Conservation (phyloP, 2,797 vertebrate species). For the Diplodus sargus region DNA sequence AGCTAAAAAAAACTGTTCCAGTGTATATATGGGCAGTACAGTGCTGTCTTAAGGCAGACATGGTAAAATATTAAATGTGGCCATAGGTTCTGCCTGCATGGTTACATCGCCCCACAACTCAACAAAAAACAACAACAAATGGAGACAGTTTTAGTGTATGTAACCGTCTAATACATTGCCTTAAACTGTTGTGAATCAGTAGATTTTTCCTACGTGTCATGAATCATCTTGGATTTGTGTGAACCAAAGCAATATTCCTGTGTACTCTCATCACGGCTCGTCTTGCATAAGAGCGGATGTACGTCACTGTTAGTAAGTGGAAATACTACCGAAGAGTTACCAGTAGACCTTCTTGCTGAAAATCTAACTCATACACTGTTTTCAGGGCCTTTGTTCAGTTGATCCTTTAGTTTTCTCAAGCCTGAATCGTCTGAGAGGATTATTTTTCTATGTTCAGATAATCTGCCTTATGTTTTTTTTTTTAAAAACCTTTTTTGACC, state of each 20-base stretch:
- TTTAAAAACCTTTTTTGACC: conserved; percentile 11
- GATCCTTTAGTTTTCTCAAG: conserved; percentile 34
- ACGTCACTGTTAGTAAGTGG: background rate
- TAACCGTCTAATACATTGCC: conserved; percentile 55
- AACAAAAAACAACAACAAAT: background rate
- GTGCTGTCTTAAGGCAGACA: background rate
- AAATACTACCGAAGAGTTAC: conserved; percentile 1
- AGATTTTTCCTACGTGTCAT: conserved; percentile 4
- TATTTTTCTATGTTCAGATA: conserved; percentile 53
- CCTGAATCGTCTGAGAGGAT: conserved; percentile 48
- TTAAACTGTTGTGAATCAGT: conserved; percentile 59
- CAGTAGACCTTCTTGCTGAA: conserved; percentile 18
- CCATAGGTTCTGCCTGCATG: conserved; percentile 9
- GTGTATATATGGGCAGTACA: background rate
- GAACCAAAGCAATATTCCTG: conserved; percentile 74
- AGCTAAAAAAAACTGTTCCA: background rate
- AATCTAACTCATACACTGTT: background rate
- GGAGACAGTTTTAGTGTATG: conserved; percentile 14
- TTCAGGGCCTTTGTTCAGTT: conserved; percentile 46
- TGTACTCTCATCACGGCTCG: conserved; percentile 44
- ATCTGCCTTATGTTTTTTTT: conserved; percentile 66
- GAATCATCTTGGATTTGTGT: conserved; percentile 32
- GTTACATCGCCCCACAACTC: conserved; percentile 12
- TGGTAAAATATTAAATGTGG: conserved; percentile 17
- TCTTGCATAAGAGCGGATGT: conserved; percentile 3